Evolutionary conservation across 2,113 vertebrate genomes (phyloP), one percentile per base, ranked within the genome.

Genomic region (Xenopus laevis): DNA sequence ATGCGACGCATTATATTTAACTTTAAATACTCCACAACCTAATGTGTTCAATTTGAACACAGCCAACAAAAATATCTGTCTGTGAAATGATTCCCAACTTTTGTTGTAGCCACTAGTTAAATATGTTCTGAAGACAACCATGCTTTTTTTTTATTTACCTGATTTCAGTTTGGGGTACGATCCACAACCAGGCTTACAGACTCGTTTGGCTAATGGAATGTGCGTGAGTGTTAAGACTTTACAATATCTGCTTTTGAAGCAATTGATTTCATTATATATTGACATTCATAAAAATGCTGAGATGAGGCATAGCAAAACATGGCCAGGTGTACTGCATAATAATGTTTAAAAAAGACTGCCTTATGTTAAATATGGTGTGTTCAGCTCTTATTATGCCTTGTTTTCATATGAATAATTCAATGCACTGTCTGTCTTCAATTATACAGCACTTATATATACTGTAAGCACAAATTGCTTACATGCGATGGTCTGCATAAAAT

Each of bases 201-300:
- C 30, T 69, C 45, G 18, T 30, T 58, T 57, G 50, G 59, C 47
- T 47, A 57, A 44, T 64, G 46, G 63, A n/a, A 57, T 64, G 55
- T 60, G 15, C 16, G 15, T 55, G 53, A 2, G 45, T 18, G 18
- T 74, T 55, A 45, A 21, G 65, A 68, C 20, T 61, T 63, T 57
- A 67, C 18, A 55, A 63, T 45, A 77, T 77, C 66, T 77, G 67
- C 46, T 58, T 64, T 70, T 70, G 18, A 69, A 69, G 59, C 66
- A 70, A n/a, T 64, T 70, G 60, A 62, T 75, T 53, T 76, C 44
- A 66, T 57, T 60, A 64, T 77, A 77, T 63, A 77, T 64, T 18
- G 67, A 63, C 74, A 77, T 70, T 64, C 59, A 77, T 70, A 77
- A 70, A 40, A 77, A 64, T 77, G 18, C 20, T 64, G 57, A 70